A percentile compares a stretch with the other conserved stretches of the same genome.
Evolutionary conservation across 2,113 vertebrate species (phyloP).

Genomic region (Acanthochromis polyacanthus): DNA sequence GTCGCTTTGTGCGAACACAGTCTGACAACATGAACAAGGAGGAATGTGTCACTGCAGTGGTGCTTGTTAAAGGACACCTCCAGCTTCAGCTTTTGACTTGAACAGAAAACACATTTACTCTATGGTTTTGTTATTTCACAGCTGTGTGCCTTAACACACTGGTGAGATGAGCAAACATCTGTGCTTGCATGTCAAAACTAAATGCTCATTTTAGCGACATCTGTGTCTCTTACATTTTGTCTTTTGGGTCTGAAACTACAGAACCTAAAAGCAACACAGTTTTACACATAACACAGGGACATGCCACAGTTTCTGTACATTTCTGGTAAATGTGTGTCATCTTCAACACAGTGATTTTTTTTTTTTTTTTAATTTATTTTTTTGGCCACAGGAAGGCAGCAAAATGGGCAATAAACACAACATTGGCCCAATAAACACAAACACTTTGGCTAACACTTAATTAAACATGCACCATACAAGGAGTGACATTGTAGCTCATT

Average conservation of each 20-base stretch:
- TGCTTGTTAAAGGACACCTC: constrained; percentile 8
- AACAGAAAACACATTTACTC: not conserved
- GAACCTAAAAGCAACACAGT: no score
- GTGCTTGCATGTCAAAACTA: not conserved
- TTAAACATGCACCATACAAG: no score
- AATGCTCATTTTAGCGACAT: not conserved
- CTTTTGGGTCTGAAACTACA: not conserved
- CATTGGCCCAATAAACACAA: no score
- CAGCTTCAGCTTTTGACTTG: not conserved
- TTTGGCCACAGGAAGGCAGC: not conserved
- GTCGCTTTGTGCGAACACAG: constrained; percentile 13
- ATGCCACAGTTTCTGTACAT: not conserved
- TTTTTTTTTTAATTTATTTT: no score
- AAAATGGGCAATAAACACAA: no score
- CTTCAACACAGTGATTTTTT: no score
- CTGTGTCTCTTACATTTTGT: not conserved
- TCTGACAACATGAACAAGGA: not conserved
- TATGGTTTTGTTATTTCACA: not conserved
- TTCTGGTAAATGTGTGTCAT: not conserved
- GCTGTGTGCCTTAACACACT: not conserved
- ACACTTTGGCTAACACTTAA: no score
- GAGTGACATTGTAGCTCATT: no score
- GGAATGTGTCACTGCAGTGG: constrained; percentile 15
- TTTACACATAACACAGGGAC: not conserved
- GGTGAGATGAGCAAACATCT: not conserved